Percentiles rank a stretch among this genome's conserved stretches.
Conservation (phyloP, 2,888 invertebrate species). For the Limnephilus lunatus region DNA sequence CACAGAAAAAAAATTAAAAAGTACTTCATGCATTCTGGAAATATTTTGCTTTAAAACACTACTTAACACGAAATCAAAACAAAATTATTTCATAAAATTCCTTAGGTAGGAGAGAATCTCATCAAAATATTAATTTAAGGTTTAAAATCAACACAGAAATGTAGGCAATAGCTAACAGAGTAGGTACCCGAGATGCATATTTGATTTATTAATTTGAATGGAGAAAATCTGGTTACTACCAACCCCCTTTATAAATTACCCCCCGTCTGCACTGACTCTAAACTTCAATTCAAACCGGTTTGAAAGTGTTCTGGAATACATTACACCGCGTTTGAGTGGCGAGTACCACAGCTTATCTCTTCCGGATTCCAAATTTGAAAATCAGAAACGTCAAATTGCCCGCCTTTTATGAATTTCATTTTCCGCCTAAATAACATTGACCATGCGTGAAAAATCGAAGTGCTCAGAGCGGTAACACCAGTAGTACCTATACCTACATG, state of each 20-base stretch:
- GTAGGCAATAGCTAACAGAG: background rate
- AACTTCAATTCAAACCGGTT: slow-evolving; percentile 28
- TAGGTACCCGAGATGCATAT: background rate
- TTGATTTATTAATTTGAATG: background rate
- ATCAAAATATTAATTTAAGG: background rate
- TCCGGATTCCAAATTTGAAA: slow-evolving; percentile 39
- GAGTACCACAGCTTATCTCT: slow-evolving; percentile 14
- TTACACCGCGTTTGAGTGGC: slow-evolving; percentile 15
- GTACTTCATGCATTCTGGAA: background rate
- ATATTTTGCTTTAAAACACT: background rate
- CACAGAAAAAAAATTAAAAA: background rate
- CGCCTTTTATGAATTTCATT: background rate
- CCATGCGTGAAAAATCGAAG: slow-evolving; percentile 46
- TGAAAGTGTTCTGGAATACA: slow-evolving; percentile 39
- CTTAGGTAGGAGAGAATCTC: too few species aligned
- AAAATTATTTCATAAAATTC: background rate
- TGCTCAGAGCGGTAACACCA: background rate
- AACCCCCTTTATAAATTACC: slow-evolving; percentile 19
- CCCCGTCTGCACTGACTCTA: background rate
- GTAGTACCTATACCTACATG: background rate
- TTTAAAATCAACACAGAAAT: background rate
- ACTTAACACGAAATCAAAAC: background rate
- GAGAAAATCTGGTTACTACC: slow-evolving; percentile 20
- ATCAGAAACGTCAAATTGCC: slow-evolving; percentile 21
- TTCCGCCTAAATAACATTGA: slow-evolving; percentile 23